Evolutionary conservation across 2,113 vertebrate genomes (phyloP), one percentile per base, ranked within the genome.

Genomic region (Lonchura striata): DNA sequence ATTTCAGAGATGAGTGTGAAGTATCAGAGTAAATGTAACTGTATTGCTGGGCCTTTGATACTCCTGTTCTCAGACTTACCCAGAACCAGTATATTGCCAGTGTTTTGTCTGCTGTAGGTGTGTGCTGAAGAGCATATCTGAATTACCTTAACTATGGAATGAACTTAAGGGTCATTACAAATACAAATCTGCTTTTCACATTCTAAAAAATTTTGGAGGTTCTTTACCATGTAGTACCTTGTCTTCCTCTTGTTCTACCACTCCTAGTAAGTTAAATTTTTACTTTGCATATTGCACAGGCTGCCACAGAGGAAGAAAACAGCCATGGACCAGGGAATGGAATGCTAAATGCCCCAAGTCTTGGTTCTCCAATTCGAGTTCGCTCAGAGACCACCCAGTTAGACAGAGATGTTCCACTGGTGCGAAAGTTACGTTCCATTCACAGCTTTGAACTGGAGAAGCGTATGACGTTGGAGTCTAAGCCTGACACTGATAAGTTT

Each of bases 381-480:
- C 98, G 98, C 47, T 98, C 99, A 13, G 99, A 99, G 92, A 99
- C 96, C 75, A 98, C 96, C 44, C 98, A 98, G 61, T 97, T 98
- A n/a, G 99, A 99, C 69, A 98, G 98, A 68, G 99, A 99, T 33
- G 97, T 98, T 30, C 98, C 98, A 2, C 96, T 99, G 82, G 97
- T 99, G 95, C 98, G 99, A 30, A 99, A 99, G 95, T 97, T 99
- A 41, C 98, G 99, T 68, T 99, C 99, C 72, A 99, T 99, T 83
- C 99, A 99, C 96, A 99, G 99, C 97, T 99, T 99, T 92, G 99
- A 99, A 87, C 97, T 99, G 95, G 99, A 99, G 96, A 99, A 98
- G 91, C 98, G 98, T 70, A 96, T 99, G 56, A 98, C 97, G 0
- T 90, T 99, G 86, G 99, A 99, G 95, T 97, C 99, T 70, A 99